phyloP scores from a whole-genome alignment of 2,113 vertebrate genomes.

The Nettapus auritus region DNA sequence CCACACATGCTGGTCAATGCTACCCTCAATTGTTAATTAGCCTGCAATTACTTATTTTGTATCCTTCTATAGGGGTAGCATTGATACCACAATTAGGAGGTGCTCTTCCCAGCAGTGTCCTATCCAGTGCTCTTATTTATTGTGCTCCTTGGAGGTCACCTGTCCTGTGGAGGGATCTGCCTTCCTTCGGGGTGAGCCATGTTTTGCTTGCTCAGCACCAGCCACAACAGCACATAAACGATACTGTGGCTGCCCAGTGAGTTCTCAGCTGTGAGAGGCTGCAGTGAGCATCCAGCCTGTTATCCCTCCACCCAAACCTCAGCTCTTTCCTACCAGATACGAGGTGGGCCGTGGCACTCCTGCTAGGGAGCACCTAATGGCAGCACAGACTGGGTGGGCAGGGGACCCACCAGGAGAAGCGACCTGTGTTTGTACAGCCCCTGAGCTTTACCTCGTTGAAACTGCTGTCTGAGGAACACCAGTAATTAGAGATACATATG shows the following conservation, averaged over 20 bases:
- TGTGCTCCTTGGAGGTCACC: not conserved
- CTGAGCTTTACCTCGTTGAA: not conserved
- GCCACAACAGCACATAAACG: not conserved
- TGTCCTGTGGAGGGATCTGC: not conserved
- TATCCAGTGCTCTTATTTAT: not conserved
- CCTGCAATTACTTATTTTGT: not conserved
- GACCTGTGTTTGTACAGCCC: not conserved
- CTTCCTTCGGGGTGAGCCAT: not conserved
- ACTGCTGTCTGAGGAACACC: not conserved
- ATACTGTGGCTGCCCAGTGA: not conserved
- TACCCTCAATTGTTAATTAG: not conserved
- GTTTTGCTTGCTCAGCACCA: not conserved
- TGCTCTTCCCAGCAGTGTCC: not conserved
- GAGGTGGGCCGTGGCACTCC: fast-evolving
- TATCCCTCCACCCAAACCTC: not conserved
- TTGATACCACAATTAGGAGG: not conserved
- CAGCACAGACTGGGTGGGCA: not conserved
- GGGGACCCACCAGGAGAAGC: not conserved
- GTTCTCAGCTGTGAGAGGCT: not conserved
- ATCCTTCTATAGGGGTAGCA: not conserved
- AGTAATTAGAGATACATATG: not conserved
- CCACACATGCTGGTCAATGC: not conserved
- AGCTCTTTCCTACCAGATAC: not conserved
- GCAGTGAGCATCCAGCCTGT: not conserved
- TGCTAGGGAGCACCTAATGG: not conserved